Conservation (phyloP, 2,797 vertebrate species). For the Cossypha polioptera region DNA sequence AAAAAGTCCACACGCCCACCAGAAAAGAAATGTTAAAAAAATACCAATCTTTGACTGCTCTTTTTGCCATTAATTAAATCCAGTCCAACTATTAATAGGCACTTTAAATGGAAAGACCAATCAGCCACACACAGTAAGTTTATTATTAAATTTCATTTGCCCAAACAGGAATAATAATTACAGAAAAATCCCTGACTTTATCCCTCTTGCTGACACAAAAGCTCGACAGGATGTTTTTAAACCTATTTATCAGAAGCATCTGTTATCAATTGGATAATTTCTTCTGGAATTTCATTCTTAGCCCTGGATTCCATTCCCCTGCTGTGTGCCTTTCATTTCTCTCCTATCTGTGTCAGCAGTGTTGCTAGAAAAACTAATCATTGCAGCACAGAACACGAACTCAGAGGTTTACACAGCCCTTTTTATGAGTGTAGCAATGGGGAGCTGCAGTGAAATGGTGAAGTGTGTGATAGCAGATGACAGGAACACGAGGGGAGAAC, state of each 20-base stretch:
- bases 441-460: background rate
- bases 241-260: slow-evolving; percentile 29
- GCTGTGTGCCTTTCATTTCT: background rate
- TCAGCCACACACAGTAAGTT: background rate
- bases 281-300: slow-evolving; percentile 39
- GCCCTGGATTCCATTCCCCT: slow-evolving; percentile 11
- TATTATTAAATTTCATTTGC: background rate
- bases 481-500: background rate
- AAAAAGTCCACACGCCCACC: background rate
- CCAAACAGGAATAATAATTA: background rate
- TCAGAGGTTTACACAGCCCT: background rate
- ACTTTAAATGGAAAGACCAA: background rate
- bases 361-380: background rate
- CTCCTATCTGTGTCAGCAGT: slow-evolving; percentile 35
- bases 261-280: slow-evolving; percentile 36
- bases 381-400: background rate
- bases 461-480: background rate
- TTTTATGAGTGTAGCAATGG: background rate
- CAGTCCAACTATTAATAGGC: background rate
- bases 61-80: slow-evolving; percentile 25
- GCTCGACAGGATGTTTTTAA: background rate
- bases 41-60: background rate
- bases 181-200: background rate
- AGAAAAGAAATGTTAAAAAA: background rate
- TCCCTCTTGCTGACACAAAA: background rate